Percentiles rank a stretch among this genome's conserved stretches.
Evolutionary conservation across 2,888 invertebrate species (phyloP).

Genomic region (Polyommatus iphigenia): DNA sequence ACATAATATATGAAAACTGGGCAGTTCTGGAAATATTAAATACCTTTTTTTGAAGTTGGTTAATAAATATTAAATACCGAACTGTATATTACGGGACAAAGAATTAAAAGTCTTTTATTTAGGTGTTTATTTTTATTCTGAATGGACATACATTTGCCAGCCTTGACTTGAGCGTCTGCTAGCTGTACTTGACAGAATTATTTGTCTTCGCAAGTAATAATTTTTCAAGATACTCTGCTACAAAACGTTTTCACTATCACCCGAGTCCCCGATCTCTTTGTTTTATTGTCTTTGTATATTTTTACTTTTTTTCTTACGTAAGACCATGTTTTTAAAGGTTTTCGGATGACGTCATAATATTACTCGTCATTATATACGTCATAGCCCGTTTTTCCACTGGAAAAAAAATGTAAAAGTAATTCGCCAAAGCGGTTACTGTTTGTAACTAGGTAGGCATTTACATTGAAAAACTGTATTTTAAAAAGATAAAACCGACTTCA

Average conservation of each 20-base stretch:
- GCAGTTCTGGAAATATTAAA: no score
- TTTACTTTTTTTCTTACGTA: background rate
- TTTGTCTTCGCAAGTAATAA: conserved; percentile 7
- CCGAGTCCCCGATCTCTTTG: background rate
- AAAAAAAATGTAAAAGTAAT: background rate
- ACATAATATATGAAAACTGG: no score
- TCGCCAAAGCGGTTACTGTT: no score
- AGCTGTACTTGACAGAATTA: conserved; percentile 16
- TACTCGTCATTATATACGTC: no score
- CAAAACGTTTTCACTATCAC: conserved; percentile 17
- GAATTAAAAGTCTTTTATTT: background rate
- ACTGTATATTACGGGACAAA: background rate
- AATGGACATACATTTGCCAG: conserved; percentile 7
- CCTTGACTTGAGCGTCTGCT: conserved; percentile 18
- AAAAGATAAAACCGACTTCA: no score
- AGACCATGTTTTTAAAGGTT: background rate
- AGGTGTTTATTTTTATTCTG: conserved; percentile 7
- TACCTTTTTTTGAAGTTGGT: no score
- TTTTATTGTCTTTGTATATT: background rate
- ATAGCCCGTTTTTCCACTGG: background rate
- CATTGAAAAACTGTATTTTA: no score
- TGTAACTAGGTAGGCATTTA: no score
- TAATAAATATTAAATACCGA: no score
- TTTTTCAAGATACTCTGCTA: conserved; percentile 19
- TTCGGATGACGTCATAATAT: background rate